Evolutionary conservation across 2,888 invertebrate species (phyloP), one percentile per base, ranked within the genome.

Genomic region (Eustalomyia histrio): DNA sequence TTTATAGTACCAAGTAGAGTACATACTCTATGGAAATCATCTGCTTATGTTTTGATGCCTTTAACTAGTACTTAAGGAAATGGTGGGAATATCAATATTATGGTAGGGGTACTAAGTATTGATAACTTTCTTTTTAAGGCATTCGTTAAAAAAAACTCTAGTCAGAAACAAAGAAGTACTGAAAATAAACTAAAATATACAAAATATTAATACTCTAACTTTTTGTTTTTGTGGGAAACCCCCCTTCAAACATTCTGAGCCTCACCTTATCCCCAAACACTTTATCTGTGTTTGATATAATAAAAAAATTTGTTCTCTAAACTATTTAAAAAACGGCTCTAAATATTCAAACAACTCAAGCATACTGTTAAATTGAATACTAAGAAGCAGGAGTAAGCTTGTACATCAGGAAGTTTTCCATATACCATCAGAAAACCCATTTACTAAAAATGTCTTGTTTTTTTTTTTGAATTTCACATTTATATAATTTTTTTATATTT

Each of bases 171-270:
- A 72, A 76, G 47, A 63, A 17, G 43, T 57, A 67, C 57, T 12
- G 55, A 55, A 61, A 60, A 67, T 35, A 68, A 76, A 63, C 63
- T 74, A 78, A 76, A 78, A 78, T 81, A 63, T 67, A 67, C 78
- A 78, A 81, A 81, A 78, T 81, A 74, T 81, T 81, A 81, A 81
- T 78, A 60, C 78, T 78, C 47, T 12, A 78, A 74, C 74, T 81
- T 78, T 61, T 69, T 29, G 5, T n/a, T 33, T 52, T 71, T 71
- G 52, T 33, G 47, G 50, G n/a, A 47, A 47, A 47, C 14, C 14
- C 24, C 16, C 33, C 29, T 29, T 6, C 29, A 29, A 29, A 7
- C 29, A 29, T 6, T 29, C 7, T 29, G 7, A 29, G 18, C 21
- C 29, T 18, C 21, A 4, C 33, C 57, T n/a, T n/a, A 16, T 33